Base-by-base conservation (phyloP, 2,888 invertebrate species). In the Lissonota sp. region DNA sequence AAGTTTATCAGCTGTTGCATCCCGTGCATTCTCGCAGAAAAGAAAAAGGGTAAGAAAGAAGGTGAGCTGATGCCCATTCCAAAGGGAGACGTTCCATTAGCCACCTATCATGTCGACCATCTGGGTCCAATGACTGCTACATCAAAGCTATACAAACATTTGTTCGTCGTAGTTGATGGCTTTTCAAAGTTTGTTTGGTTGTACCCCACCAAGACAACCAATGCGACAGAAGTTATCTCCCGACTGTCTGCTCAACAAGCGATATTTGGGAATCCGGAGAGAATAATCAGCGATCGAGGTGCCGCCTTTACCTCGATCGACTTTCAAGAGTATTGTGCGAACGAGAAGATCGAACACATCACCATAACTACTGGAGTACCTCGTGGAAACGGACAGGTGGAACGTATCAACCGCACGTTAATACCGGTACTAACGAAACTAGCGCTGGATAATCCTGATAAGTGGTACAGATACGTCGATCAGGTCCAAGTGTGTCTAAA, bases 151-250 rank as follows among this genome's bases (percentile, higher is more conserved):
- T 89, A 89, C 67, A 84, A 86, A 57, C 82, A 89, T 69, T 83
- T 90, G 6, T 85, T 91, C 7, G 87, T 76, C 4, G 83, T 90
- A 1, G 75, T 89, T 5, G 90, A 91, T 62, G 85, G 66, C 0
- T 89, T 89, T 69, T 80, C 86, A 0, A 90, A 90, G 73, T 90
- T 88, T 73, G 78, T 76, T 0, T 90, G 88, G 90, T 37, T 90
- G 6, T 89, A 88, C 73, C 80, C 87, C 1, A 87, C 86, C 0
- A 90, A 87, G 77, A 80, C 88, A 0, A 88, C 86, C 0, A 82
- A 77, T 4, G 37, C 87, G 0, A 81, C 83, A 26, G 87, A 88
- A 69, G 53, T 53, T 26, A 10, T 80, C 7, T 44, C 71, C 16
- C 44, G 74, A 26, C 8, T 82, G 0, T n/a, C 8, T 4, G 63